These are phyloP conservation scores for Littorina saxatilis DNA, from an alignment of 1,140 invertebrate species.

Conservation along the genomic window DNA sequence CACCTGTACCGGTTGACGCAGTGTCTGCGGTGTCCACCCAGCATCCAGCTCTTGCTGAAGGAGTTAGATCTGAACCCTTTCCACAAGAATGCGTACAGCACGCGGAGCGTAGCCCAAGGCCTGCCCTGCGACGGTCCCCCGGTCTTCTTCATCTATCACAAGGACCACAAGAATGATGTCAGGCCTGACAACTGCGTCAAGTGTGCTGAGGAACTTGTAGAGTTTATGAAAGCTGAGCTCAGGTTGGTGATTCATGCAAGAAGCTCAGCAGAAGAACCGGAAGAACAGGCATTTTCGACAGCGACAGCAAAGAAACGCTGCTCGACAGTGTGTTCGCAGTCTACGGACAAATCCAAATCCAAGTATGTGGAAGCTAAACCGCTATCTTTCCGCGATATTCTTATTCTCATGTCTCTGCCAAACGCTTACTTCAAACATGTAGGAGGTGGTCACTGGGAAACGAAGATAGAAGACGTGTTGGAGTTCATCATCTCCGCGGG, in stretches of 20 bases:
- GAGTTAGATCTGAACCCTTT: constrained; percentile 25
- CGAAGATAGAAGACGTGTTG: not conserved
- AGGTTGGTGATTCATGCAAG: not conserved
- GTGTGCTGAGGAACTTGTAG: constrained; percentile 10
- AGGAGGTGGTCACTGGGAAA: not conserved
- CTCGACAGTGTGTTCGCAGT: not conserved
- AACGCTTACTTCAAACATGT: not conserved
- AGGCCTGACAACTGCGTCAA: not conserved
- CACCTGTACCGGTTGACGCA: not conserved
- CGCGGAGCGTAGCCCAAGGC: constrained; percentile 3
- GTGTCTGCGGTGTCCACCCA: constrained; percentile 16
- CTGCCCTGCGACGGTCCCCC: constrained; percentile 8
- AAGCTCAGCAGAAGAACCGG: not conserved
- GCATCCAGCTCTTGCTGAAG: constrained; percentile 27
- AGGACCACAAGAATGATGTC: not conserved
- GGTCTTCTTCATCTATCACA: constrained; percentile 15
- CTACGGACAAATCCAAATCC: not conserved
- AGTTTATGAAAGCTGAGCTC: not conserved
- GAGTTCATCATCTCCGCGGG: not conserved
- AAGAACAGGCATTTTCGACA: too few relatives aligned
- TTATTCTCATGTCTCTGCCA: not conserved
- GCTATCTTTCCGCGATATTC: constrained; percentile 15
- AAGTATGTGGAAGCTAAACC: not conserved
- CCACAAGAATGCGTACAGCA: not conserved
- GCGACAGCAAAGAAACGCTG: not conserved